A percentile compares a stretch with the other conserved stretches of the same genome.
Conservation (phyloP, 2,797 vertebrate species). For the Enteromius treurensis region DNA sequence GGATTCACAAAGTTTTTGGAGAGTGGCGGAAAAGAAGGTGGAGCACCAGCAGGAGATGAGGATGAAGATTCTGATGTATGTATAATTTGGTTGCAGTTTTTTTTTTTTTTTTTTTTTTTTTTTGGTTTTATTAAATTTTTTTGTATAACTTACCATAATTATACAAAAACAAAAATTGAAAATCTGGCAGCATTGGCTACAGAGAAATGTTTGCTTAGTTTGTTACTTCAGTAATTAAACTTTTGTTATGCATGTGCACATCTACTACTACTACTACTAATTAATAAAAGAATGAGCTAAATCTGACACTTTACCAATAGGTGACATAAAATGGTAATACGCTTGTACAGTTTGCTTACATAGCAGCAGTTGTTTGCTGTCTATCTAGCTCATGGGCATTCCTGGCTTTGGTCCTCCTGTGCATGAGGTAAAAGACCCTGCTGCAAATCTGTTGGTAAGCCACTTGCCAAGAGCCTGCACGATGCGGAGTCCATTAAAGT, state of each 20-base stretch:
- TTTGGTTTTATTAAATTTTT: too few species aligned
- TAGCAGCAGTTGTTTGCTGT: not conserved
- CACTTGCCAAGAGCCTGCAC: not conserved
- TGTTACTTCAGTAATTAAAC: not conserved
- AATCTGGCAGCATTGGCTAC: not conserved
- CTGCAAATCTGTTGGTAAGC: not conserved
- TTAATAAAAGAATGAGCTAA: not conserved
- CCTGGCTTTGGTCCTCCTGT: not conserved
- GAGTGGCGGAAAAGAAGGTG: constrained; percentile 94
- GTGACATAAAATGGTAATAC: not conserved
- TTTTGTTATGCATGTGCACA: not conserved
- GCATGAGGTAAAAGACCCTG: constrained; percentile 8
- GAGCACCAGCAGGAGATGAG: constrained; percentile 80
- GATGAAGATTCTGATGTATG: constrained; percentile 81
- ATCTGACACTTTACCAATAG: not conserved
- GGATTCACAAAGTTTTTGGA: constrained; percentile 96
- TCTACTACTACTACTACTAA: too few species aligned
- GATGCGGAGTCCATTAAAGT: not conserved
- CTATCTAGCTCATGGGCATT: not conserved
- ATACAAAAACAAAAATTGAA: not conserved
- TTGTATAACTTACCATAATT: too few species aligned
- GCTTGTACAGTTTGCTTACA: not conserved
- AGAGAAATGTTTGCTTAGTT: not conserved
- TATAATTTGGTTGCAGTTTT: not conserved
- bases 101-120: too few species aligned